These are phyloP conservation scores for Rostratula benghalensis DNA, from an alignment of 2,113 vertebrate genomes.

Conservation along the genomic window DNA sequence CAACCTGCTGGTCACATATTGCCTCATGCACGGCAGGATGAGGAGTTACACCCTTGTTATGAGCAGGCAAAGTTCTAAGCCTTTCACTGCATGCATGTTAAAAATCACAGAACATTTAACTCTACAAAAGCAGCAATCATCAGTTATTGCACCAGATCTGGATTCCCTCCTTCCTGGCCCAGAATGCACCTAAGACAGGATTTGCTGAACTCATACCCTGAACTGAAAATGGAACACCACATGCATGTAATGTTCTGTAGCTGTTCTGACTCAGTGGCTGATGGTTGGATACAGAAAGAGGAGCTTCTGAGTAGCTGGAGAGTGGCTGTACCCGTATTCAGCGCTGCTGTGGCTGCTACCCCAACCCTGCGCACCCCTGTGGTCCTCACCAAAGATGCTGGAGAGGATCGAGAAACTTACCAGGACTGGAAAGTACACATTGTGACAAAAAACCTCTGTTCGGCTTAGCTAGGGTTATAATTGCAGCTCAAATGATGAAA, in stretches of 20 bases:
- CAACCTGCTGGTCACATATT: too few relatives aligned
- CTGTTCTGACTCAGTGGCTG: neutral
- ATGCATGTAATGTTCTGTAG: neutral
- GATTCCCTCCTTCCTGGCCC: neutral
- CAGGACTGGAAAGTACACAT: neutral
- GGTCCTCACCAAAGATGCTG: neutral
- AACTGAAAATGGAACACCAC: neutral
- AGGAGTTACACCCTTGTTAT: neutral
- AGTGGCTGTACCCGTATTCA: neutral
- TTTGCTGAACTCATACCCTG: neutral
- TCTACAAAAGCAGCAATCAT: neutral
- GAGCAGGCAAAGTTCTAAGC: neutral
- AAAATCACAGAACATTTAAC: neutral
- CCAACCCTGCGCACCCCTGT: accelerated
- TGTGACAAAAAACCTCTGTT: neutral
- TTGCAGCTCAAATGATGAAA: neutral
- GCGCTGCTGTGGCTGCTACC: neutral
- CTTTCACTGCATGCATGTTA: neutral
- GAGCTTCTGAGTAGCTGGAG: neutral
- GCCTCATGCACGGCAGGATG: neutral
- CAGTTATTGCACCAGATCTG: neutral
- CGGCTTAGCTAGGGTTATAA: neutral
- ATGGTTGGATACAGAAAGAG: neutral
- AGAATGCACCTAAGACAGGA: neutral
- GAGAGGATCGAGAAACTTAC: neutral